Conservation (phyloP, 2,888 invertebrate species). For the Microctonus hyperodae region DNA sequence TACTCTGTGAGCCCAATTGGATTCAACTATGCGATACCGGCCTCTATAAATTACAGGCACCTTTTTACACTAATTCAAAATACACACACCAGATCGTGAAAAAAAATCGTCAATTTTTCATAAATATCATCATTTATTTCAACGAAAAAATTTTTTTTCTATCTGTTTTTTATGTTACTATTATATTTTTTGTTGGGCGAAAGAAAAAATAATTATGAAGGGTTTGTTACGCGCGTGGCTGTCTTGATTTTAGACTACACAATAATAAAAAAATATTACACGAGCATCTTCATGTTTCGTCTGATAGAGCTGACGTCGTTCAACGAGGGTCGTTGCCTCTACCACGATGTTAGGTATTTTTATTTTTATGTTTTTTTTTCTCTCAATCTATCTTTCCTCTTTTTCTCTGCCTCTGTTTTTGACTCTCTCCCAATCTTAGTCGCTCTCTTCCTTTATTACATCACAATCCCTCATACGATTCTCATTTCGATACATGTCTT, state of each 20-base stretch:
- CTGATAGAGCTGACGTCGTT: neutral
- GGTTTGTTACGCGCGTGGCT: neutral
- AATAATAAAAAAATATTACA: neutral
- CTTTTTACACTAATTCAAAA: slow-evolving; percentile 28
- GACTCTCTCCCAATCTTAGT: neutral
- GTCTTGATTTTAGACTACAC: neutral
- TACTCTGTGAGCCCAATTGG: slow-evolving; percentile 12
- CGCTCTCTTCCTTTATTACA: too few relatives aligned
- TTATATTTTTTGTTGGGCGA: neutral
- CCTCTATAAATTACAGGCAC: slow-evolving; percentile 25
- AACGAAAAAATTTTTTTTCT: slow-evolving; percentile 1
- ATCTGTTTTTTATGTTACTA: neutral
- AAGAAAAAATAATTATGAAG: neutral
- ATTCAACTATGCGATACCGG: slow-evolving; percentile 22
- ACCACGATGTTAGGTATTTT: slow-evolving; percentile 1
- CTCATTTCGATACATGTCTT: slow-evolving; percentile 16
- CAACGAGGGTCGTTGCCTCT: slow-evolving; percentile 10
- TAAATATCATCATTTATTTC: slow-evolving; percentile 8
- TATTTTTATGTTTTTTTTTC: neutral
- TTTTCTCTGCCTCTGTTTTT: neutral
- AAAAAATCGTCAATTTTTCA: slow-evolving; percentile 3
- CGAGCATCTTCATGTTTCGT: neutral
- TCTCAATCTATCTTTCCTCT: neutral
- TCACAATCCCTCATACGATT: neutral
- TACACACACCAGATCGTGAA: slow-evolving; percentile 18